Base-by-base conservation (phyloP, 2,888 invertebrate species). In the Isoperla grammatica region DNA sequence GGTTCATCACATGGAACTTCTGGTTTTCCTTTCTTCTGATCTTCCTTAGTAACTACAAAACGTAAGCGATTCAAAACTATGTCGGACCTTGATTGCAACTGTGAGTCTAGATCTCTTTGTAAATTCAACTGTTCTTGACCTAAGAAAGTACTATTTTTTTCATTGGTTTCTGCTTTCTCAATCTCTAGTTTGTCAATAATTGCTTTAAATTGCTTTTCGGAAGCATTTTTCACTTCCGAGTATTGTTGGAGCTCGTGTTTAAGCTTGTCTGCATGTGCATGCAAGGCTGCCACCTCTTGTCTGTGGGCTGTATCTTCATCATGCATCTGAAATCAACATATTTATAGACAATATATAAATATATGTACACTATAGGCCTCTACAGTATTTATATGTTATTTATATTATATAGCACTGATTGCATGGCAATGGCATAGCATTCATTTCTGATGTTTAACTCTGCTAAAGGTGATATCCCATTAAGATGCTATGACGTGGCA, bases 191-290 rank as follows among this genome's bases (percentile, higher is more conserved):
- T 54, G 23, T 60, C 55, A 19, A 66, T 57, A 29, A 58, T 57
- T 37, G 61, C 61, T 67, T 78, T 80, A 71, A 79, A 79, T 70
- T 79, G 81, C 64, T 76, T 71, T 60, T 78, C 75, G 22, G 73
- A 69, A 60, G 75, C 74, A 50, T 72, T 68, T 61, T 74, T 72
- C 42, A 75, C 71, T 61, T 73, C 81, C 66, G 85, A 82, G 64
- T 79, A 78, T 65, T 83, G 81, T 48, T 79, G 79, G 46, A 89
- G 71, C 68, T 83, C 84, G 65, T 79, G 80, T 71, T 89, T 87
- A 62, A 89, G 78, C 68, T 83, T 82, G 49, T 82, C 80, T 64
- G 90, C 75, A 59, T 84, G 81, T 17, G 87, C 83, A 63, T 78
- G 81, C 60, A 85, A 77, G 66, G 84, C 81, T 63, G 83, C 81